Evolutionary conservation across 2,797 vertebrate genomes (phyloP).

Genomic region (Mus caroli): DNA sequence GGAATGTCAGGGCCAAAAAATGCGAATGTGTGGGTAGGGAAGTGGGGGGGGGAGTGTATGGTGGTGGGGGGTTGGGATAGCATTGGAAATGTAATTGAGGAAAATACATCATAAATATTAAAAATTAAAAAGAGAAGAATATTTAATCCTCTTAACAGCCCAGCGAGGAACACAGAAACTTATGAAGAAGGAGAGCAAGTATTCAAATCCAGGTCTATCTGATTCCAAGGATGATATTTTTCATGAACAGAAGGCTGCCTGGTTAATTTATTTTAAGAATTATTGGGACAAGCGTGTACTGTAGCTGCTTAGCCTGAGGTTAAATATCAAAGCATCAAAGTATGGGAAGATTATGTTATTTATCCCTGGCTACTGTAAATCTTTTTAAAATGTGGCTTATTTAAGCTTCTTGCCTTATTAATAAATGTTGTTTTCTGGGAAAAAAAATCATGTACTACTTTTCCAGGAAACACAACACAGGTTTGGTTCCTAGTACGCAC

Average conservation of each 20-base stretch:
- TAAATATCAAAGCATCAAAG: constrained; percentile 62
- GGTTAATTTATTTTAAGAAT: constrained; percentile 71
- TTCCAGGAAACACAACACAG: not conserved
- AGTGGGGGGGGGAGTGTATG: no score
- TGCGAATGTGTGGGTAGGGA: no score
- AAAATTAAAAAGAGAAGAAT: no score
- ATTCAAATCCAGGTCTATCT: constrained; percentile 71
- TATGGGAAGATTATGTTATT: constrained; percentile 53
- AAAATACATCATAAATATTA: no score
- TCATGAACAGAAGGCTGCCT: constrained; percentile 67
- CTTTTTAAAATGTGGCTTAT: not conserved
- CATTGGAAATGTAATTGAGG: no score
- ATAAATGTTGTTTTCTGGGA: constrained; percentile 40
- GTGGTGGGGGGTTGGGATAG: no score
- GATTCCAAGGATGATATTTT: constrained; percentile 65
- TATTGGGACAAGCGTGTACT: constrained; percentile 50
- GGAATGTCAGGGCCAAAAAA: no score
- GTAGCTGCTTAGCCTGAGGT: constrained; percentile 57
- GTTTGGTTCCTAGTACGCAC: not conserved
- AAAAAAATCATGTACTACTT: no score
- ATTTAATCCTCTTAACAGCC: constrained; percentile 65
- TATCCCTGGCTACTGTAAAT: constrained; percentile 55
- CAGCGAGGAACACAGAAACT: constrained; percentile 50
- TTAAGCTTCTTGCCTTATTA: constrained; percentile 56
- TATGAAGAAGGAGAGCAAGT: constrained; percentile 43